Evolutionary conservation across 2,797 vertebrate species (phyloP).

Genomic region (Sebastes iracundus): DNA sequence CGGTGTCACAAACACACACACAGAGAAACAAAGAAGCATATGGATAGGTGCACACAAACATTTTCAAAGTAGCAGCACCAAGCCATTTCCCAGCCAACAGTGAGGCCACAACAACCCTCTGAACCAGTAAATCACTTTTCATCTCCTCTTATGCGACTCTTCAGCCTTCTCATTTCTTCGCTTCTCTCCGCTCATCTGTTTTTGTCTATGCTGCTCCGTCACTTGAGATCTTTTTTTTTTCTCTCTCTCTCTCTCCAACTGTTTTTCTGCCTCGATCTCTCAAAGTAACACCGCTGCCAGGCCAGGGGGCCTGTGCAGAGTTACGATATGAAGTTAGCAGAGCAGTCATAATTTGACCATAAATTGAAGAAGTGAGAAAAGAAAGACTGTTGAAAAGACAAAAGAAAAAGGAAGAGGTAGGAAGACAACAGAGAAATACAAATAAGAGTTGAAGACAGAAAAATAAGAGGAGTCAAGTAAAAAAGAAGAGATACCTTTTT

Average conservation of each 20-base stretch:
- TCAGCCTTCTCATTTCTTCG: constrained; percentile 49
- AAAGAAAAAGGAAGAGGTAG: not conserved
- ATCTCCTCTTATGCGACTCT: constrained; percentile 42
- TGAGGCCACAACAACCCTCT: constrained; percentile 30
- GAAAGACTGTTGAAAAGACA: not conserved
- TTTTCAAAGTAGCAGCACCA: not conserved
- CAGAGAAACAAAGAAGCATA: not conserved
- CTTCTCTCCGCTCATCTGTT: constrained; percentile 33
- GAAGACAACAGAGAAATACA: not conserved
- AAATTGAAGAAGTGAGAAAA: not conserved
- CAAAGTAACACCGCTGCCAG: not conserved
- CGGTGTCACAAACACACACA: not conserved
- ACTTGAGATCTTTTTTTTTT: not conserved
- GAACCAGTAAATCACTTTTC: constrained; percentile 60
- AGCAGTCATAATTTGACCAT: constrained; percentile 13
- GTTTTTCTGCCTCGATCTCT: not conserved
- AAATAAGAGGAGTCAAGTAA: not conserved
- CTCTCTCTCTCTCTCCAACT: not conserved
- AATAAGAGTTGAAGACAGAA: not conserved
- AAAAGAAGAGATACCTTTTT: not conserved
- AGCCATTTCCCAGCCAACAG: constrained; percentile 20
- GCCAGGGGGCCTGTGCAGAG: not conserved
- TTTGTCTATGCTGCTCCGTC: constrained; percentile 29
- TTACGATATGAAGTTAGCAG: constrained; percentile 11
- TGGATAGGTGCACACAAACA: constrained; percentile 13